A percentile compares a stretch with the other conserved stretches of the same genome.
Conservation (phyloP, 2,113 vertebrate species). For the Ptyas mucosa region DNA sequence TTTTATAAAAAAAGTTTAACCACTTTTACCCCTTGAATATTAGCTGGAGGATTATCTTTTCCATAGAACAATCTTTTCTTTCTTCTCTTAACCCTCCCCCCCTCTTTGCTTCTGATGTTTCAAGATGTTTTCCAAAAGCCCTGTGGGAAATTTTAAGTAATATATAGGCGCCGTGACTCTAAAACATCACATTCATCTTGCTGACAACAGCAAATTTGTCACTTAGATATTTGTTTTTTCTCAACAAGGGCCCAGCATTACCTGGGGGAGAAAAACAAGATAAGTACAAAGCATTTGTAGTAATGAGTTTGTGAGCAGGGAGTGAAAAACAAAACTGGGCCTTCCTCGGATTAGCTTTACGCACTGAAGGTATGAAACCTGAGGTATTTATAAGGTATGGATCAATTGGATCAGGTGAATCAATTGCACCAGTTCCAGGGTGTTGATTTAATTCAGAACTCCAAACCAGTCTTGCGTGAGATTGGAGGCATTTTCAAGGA, state of each 20-base stretch:
- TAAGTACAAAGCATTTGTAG: not conserved
- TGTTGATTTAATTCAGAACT: not conserved
- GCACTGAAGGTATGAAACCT: not conserved
- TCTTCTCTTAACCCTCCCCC: not conserved
- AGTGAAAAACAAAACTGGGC: not conserved
- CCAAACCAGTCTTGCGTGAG: not conserved
- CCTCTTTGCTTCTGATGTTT: not conserved
- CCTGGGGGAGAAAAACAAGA: not conserved
- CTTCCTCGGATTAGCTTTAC: not conserved
- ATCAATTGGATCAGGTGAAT: not conserved
- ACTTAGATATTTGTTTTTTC: slow-evolving; percentile 11
- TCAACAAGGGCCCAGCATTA: not conserved
- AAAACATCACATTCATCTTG: slow-evolving; percentile 14
- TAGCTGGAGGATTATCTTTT: not conserved
- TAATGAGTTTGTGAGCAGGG: not conserved
- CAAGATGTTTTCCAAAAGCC: slow-evolving; percentile 3
- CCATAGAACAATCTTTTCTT: not conserved
- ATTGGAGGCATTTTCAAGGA: not conserved
- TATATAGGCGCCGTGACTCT: slow-evolving; percentile 11
- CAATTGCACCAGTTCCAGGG: not conserved
- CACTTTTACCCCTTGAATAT: not conserved
- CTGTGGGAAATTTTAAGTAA: slow-evolving; percentile 36
- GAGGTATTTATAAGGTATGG: not conserved
- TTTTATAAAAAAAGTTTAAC: not conserved
- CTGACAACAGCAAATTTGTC: slow-evolving; percentile 7